Base-by-base conservation (phyloP, 2,113 vertebrate genomes). In the Myotis yumanensis region DNA sequence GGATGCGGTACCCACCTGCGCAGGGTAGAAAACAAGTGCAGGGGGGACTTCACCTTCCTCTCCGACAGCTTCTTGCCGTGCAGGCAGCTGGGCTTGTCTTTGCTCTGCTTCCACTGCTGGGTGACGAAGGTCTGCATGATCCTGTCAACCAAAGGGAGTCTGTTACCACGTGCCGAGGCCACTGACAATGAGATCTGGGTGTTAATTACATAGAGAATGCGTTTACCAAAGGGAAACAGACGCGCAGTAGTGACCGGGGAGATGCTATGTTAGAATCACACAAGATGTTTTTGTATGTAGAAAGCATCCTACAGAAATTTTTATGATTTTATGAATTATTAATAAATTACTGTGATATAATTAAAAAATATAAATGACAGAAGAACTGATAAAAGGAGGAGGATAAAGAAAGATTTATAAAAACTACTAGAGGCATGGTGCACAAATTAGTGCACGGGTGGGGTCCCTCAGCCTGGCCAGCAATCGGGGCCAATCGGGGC, bases 61-160 rank as follows among this genome's bases (percentile, higher is more conserved):
- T 99, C 99, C 11, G 98, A 98, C 92, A 98, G 93, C 97, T 99
- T 99, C 97, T 99, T 99, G 97, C 97, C 98, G 96, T 99, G 98
- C 94, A 98, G 98, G 98, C 98, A 98, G 85, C 96, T 99, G 95
- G 98, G 98, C 96, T 99, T 99, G 80, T 99, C 99, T 97, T 99
- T 99, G 97, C 98, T 98, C 92, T 98, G 98, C 96, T 99, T 99
- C 99, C 99, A 99, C 93, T 99, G 99, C 92, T 99, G 99, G 51
- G 98, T 99, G 96, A 99, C 99, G 97, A 99, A 99, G 0, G 99
- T 99, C 98, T 99, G 99, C 99, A 99, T 99, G 96, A 99, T 99
- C 96, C 99, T 99, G 97, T 57, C 96, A 97, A 97, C 69, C 95
- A 95, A 93, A 94, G 57, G 0, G n/a, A 57, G 46, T 96, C 52